Conservation (phyloP, 2,797 vertebrate genomes). For the Mus spretus region DNA sequence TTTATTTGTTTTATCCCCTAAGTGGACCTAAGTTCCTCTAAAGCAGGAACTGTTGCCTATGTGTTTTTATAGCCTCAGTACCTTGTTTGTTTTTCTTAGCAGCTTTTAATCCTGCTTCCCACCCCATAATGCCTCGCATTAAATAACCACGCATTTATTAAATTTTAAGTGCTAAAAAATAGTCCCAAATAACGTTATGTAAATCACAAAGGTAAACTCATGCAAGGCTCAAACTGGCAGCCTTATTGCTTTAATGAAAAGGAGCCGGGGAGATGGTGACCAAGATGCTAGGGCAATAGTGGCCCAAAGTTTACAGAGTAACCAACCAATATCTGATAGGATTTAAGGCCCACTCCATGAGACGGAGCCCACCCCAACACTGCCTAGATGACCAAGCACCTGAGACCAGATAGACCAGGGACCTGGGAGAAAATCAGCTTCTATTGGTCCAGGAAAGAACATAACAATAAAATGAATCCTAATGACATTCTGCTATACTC, state of each 20-base stretch:
- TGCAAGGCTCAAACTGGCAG: not conserved
- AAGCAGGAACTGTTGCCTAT: constrained; percentile 65
- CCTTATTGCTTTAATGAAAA: not conserved
- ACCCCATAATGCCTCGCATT: not conserved
- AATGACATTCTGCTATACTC: not conserved
- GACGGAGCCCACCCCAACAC: not conserved
- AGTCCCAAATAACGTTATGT: constrained; percentile 36
- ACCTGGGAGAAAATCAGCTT: not conserved
- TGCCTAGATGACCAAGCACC: not conserved
- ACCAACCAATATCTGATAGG: not conserved
- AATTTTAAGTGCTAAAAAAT: constrained; percentile 38
- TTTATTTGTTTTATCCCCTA: constrained; percentile 72
- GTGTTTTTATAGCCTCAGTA: constrained; percentile 66
- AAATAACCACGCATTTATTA: constrained; percentile 54
- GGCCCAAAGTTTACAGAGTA: not conserved
- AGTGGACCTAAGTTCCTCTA: constrained; percentile 63
- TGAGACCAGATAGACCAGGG: not conserved
- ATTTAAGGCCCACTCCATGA: too few species aligned
- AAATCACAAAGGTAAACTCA: constrained; percentile 29
- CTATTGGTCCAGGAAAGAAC: not conserved
- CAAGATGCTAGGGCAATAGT: not conserved
- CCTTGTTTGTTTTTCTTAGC: constrained; percentile 72
- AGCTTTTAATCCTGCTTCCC: constrained; percentile 57
- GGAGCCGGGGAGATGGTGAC: not conserved
- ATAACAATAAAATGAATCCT: too few species aligned